Conservation (phyloP, 2,797 vertebrate genomes). For the Astyanax mexicanus region DNA sequence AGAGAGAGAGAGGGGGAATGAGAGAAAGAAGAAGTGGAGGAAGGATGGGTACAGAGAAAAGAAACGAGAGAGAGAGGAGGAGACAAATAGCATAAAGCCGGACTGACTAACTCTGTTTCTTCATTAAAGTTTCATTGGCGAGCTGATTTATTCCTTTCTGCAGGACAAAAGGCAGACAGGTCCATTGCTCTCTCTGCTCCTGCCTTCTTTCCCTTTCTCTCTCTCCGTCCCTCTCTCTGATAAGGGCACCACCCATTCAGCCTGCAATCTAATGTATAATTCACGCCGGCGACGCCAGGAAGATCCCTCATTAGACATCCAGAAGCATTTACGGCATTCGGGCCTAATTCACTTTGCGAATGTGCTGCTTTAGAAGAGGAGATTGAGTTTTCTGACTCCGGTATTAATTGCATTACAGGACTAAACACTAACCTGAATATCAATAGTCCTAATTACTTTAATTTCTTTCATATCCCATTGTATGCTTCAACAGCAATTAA, state of each 20-base stretch:
- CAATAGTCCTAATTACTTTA: background rate
- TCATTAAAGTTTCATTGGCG: slow-evolving; percentile 55
- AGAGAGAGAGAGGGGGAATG: slow-evolving; percentile 13
- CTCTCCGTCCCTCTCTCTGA: background rate
- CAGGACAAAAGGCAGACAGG: slow-evolving; percentile 47
- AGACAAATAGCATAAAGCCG: slow-evolving; percentile 41
- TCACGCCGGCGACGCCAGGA: slow-evolving; percentile 1
- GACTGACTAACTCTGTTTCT: slow-evolving; percentile 50
- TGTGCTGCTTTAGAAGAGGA: background rate
- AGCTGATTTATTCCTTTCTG: slow-evolving; percentile 53
- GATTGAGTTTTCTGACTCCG: background rate
- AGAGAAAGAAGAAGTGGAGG: slow-evolving; percentile 35
- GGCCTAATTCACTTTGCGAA: background rate
- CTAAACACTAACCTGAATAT: background rate
- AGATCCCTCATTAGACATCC: slow-evolving; percentile 34
- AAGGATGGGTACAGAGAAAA: slow-evolving; percentile 45
- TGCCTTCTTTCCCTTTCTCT: background rate
- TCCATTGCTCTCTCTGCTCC: slow-evolving; percentile 11
- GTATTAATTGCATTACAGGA: background rate
- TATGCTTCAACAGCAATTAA: no score
- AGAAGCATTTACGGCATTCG: slow-evolving; percentile 3
- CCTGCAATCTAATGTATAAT: slow-evolving; percentile 33
- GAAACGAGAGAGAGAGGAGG: slow-evolving; percentile 15
- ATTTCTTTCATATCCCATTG: background rate
- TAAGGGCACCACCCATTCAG: slow-evolving; percentile 25